phyloP scores from a whole-genome alignment of 2,113 vertebrate species.

The Sorex fumeus region DNA sequence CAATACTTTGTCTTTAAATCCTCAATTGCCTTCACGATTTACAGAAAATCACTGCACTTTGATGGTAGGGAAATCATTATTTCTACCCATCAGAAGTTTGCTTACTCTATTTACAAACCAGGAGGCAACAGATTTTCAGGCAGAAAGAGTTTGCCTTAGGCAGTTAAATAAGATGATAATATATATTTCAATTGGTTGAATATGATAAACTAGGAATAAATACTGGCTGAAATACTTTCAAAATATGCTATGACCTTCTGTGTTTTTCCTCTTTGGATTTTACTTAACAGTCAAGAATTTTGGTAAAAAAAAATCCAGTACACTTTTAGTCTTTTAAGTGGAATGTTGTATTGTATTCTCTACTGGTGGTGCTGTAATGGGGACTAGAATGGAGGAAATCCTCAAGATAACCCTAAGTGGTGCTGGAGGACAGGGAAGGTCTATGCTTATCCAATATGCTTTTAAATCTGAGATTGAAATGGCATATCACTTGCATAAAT shows the following conservation, averaged over 20 bases:
- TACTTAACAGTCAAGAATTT: constrained; percentile 16
- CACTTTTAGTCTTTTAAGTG: too few relatives aligned
- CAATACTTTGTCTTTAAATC: constrained; percentile 27
- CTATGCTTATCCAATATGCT: background rate
- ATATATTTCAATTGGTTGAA: background rate
- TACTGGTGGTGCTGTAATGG: too few relatives aligned
- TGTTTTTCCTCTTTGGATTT: constrained; percentile 1
- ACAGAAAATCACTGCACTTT: constrained; percentile 19
- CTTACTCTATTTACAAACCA: constrained; percentile 44
- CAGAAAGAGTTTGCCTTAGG: background rate
- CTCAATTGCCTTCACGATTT: background rate
- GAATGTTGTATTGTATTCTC: too few relatives aligned
- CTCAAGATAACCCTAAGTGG: too few relatives aligned
- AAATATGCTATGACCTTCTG: constrained; percentile 38
- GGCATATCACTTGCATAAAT: background rate
- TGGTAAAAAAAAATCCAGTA: background rate
- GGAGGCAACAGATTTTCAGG: background rate
- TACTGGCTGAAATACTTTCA: background rate
- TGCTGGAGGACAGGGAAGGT: background rate
- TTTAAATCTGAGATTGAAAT: background rate
- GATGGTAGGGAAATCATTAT: constrained; percentile 34
- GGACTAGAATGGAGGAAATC: too few relatives aligned
- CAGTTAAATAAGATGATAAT: background rate
- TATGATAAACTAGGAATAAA: constrained; percentile 23
- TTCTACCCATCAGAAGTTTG: constrained; percentile 20